phyloP scores from a whole-genome alignment of 2,888 invertebrate species.

The Callimorpha dominula region DNA sequence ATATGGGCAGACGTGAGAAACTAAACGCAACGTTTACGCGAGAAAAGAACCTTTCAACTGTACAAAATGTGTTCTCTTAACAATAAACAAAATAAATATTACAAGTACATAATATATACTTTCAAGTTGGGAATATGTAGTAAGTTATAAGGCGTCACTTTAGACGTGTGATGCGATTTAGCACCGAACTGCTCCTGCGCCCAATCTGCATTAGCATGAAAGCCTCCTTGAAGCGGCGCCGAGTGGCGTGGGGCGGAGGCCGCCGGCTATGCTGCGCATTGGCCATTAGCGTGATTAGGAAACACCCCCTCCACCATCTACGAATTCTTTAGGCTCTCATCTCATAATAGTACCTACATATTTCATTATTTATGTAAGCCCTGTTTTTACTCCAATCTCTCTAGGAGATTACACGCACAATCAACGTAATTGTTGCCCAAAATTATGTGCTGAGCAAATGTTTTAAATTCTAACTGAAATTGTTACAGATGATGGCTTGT shows the following conservation, averaged over 20 bases:
- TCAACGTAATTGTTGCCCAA: constrained; percentile 64
- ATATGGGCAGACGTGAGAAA: constrained; percentile 63
- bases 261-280: constrained; percentile 77
- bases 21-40: constrained; percentile 40
- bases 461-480: constrained; percentile 50
- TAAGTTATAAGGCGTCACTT: constrained; percentile 56
- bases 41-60: constrained; percentile 10
- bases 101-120: background rate
- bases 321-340: constrained; percentile 85
- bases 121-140: constrained; percentile 18
- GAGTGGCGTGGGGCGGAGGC: constrained; percentile 43
- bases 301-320: constrained; percentile 71
- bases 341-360: constrained; percentile 86
- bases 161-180: constrained; percentile 78
- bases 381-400: constrained; percentile 76
- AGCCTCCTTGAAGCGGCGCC: constrained; percentile 69
- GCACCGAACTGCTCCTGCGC: constrained; percentile 75
- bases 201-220: constrained; percentile 80
- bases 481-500: constrained; percentile 85
- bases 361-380: constrained; percentile 85
- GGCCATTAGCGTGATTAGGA: constrained; percentile 87
- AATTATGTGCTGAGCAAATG: constrained; percentile 38
- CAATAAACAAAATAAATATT: constrained; percentile 9
- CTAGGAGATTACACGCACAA: constrained; percentile 74
- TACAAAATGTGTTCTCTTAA: constrained; percentile 8